Conservation (phyloP, 2,797 vertebrate species). For the Hypotaenidia philippensis region DNA sequence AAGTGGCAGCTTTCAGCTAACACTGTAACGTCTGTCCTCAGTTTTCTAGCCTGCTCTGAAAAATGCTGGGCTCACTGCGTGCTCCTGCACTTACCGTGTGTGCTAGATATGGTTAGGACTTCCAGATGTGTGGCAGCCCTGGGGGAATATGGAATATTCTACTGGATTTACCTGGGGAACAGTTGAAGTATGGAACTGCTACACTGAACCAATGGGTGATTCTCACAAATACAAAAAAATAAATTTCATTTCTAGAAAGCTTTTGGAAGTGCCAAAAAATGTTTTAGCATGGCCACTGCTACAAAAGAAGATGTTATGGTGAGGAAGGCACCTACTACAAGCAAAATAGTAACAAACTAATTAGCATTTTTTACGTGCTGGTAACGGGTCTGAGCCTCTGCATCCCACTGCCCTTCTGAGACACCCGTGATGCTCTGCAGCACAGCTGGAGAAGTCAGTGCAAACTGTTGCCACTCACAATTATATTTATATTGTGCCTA, state of each 20-base stretch:
- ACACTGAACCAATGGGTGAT: not conserved
- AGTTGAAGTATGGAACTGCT: not conserved
- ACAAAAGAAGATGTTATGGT: not conserved
- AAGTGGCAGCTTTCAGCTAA: not conserved
- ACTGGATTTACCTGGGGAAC: not conserved
- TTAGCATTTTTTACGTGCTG: not conserved
- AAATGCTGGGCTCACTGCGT: not conserved
- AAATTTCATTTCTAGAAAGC: not conserved
- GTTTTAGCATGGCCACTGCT: not conserved
- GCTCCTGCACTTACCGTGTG: not conserved
- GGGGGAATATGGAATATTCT: not conserved
- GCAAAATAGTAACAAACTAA: not conserved
- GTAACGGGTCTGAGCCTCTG: not conserved
- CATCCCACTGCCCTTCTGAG: conserved; percentile 4
- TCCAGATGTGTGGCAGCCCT: not conserved
- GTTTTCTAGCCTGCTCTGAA: not conserved
- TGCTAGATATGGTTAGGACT: not conserved
- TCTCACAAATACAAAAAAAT: not conserved
- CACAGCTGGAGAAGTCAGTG: conserved; percentile 5
- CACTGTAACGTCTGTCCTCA: not conserved
- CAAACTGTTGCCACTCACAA: conserved; percentile 33
- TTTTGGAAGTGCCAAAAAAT: not conserved
- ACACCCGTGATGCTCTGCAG: not conserved
- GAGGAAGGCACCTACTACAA: not conserved
- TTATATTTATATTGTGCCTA: not conserved